Evolutionary conservation across 2,888 invertebrate species (phyloP).

Genomic region (Drosophila vallismaia): DNA sequence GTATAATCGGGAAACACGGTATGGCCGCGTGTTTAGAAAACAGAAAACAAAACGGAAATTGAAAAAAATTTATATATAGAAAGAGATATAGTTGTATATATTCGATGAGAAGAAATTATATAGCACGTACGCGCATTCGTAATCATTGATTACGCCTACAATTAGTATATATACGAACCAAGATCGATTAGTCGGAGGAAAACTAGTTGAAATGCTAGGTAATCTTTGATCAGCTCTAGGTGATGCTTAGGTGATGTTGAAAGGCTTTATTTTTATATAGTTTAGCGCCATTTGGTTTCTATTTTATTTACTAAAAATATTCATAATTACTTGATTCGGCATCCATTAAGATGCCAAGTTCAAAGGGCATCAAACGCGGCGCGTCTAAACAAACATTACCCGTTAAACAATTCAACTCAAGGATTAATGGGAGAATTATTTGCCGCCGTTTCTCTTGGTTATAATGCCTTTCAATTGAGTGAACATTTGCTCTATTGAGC

Average conservation of each 20-base stretch:
- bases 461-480: slow-evolving; percentile 59
- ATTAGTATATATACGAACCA: slow-evolving; percentile 19
- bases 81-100: slow-evolving; percentile 23
- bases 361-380: slow-evolving; percentile 63
- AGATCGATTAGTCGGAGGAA: slow-evolving; percentile 30
- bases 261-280: neutral
- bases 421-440: slow-evolving; percentile 57
- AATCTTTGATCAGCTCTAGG: slow-evolving; percentile 8
- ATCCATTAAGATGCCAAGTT: slow-evolving; percentile 52
- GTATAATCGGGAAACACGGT: slow-evolving; percentile 49
- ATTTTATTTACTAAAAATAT: neutral
- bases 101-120: slow-evolving; percentile 25
- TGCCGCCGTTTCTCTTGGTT: slow-evolving; percentile 4
- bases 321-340: slow-evolving; percentile 17
- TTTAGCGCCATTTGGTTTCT: slow-evolving; percentile 3
- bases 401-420: slow-evolving; percentile 56
- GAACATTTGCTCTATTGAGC: slow-evolving; percentile 59
- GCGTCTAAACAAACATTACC: slow-evolving; percentile 55
- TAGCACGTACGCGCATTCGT: slow-evolving; percentile 41
- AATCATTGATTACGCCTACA: slow-evolving; percentile 64
- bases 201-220: slow-evolving; percentile 13
- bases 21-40: slow-evolving; percentile 70
- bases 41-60: slow-evolving; percentile 59
- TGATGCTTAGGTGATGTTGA: neutral
- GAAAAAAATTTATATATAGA: slow-evolving; percentile 33